A percentile compares a stretch with the other conserved stretches of the same genome.
Conservation (phyloP, 2,113 vertebrate genomes). For the Gnathonemus echidnorhynchus region DNA sequence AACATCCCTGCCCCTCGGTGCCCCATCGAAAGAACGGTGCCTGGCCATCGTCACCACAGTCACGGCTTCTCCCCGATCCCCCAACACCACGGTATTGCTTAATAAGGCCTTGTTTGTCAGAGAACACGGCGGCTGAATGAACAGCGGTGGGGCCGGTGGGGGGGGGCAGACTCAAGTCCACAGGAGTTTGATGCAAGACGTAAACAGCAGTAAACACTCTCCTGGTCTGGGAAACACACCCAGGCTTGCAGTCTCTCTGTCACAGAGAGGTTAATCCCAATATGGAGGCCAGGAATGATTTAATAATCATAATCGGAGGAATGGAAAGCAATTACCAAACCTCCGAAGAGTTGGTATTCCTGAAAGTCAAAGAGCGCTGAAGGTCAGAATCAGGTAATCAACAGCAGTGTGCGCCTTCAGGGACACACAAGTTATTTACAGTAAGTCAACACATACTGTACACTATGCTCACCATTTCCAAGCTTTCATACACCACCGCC, state of each 20-base stretch:
- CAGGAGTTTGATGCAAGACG: neutral
- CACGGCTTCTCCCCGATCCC: neutral
- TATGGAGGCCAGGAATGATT: neutral
- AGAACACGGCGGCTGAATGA: neutral
- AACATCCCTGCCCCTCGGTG: neutral
- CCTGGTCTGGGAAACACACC: no score
- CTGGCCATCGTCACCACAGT: neutral
- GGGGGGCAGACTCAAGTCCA: neutral
- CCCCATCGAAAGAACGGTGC: neutral
- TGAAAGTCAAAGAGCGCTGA: neutral
- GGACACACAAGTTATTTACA: neutral
- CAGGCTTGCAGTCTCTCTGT: neutral
- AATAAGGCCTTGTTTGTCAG: constrained; percentile 8
- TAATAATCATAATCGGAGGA: neutral
- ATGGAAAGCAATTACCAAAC: neutral
- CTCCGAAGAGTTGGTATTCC: neutral
- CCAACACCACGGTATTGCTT: neutral
- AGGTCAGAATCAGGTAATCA: neutral
- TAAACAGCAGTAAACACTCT: neutral
- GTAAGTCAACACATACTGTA: neutral
- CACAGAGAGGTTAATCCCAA: neutral
- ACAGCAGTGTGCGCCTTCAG: neutral
- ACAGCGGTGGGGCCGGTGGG: neutral
- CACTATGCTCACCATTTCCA: neutral
- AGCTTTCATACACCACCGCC: neutral